A percentile compares a stretch with the other conserved stretches of the same genome.
Evolutionary conservation across 2,888 invertebrate genomes (phyloP).

Genomic region (Rhagonycha fulva): DNA sequence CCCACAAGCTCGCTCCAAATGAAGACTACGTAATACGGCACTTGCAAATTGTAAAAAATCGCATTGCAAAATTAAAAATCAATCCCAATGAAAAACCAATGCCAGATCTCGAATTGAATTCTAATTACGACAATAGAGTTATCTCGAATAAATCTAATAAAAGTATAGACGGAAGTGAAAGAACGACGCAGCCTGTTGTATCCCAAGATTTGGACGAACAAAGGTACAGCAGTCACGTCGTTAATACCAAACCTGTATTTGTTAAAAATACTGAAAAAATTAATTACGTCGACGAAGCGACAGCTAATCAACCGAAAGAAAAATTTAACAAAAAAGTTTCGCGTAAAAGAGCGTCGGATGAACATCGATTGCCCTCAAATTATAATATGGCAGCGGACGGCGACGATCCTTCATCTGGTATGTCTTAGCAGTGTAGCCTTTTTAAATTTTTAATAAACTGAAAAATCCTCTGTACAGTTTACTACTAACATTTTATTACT

Average conservation of each 20-base stretch:
- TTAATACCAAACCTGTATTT: constrained; percentile 55
- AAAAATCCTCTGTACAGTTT: constrained; percentile 28
- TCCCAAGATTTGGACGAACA: constrained; percentile 31
- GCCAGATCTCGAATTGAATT: constrained; percentile 44
- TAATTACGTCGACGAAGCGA: constrained; percentile 36
- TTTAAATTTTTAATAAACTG: constrained; percentile 18
- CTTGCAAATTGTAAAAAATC: constrained; percentile 82
- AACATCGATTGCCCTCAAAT: constrained; percentile 4
- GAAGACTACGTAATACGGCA: constrained; percentile 92
- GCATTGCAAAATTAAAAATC: constrained; percentile 57
- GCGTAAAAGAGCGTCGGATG: constrained; percentile 2
- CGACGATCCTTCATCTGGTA: constrained; percentile 56
- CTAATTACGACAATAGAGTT: constrained; percentile 44
- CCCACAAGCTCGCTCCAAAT: constrained; percentile 80
- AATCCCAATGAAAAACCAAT: constrained; percentile 46
- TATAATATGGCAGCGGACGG: constrained; percentile 45
- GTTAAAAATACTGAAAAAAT: constrained; percentile 50
- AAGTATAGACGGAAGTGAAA: constrained; percentile 51
- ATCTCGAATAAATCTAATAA: constrained; percentile 54
- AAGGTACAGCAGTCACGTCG: constrained; percentile 52
- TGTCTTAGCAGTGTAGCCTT: constrained; percentile 53
- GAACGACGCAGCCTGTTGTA: constrained; percentile 51
- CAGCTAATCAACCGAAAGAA: constrained; percentile 19
- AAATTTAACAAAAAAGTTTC: constrained; percentile 24
- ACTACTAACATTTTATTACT: constrained; percentile 25